These are phyloP conservation scores for Lacerta bilineata DNA, from an alignment of 2,797 vertebrate genomes.

Conservation along the genomic window DNA sequence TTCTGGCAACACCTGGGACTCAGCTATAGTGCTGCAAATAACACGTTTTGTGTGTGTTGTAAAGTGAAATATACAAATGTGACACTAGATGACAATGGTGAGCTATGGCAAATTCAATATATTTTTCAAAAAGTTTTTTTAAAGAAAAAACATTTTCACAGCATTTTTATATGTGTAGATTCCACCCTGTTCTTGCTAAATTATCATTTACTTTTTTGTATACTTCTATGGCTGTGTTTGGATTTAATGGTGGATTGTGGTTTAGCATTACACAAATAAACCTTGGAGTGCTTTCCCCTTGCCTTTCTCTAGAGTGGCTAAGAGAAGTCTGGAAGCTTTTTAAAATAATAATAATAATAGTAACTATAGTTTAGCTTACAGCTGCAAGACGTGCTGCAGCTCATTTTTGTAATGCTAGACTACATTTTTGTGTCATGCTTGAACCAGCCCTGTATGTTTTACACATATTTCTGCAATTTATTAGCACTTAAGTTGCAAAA, in stretches of 20 bases:
- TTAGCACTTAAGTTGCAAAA: background rate
- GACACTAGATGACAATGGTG: too few species aligned
- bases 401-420: background rate
- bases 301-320: background rate
- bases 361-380: background rate
- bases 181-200: background rate
- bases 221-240: background rate
- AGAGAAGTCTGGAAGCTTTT: background rate
- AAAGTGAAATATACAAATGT: too few species aligned
- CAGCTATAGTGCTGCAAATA: too few species aligned
- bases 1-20: background rate
- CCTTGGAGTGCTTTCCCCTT: background rate
- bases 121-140: too few species aligned
- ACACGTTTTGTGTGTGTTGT: too few species aligned
- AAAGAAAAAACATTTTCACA: too few species aligned
- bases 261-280: background rate
- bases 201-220: background rate
- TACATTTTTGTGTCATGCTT: background rate
- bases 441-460: background rate
- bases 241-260: background rate
- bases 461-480: constrained; percentile 26
- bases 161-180: too few species aligned
- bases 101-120: too few species aligned
- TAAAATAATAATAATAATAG: background rate
- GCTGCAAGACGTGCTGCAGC: background rate